Evolutionary conservation across 1,140 invertebrate genomes (phyloP).

Genomic region (Varroa destructor): DNA sequence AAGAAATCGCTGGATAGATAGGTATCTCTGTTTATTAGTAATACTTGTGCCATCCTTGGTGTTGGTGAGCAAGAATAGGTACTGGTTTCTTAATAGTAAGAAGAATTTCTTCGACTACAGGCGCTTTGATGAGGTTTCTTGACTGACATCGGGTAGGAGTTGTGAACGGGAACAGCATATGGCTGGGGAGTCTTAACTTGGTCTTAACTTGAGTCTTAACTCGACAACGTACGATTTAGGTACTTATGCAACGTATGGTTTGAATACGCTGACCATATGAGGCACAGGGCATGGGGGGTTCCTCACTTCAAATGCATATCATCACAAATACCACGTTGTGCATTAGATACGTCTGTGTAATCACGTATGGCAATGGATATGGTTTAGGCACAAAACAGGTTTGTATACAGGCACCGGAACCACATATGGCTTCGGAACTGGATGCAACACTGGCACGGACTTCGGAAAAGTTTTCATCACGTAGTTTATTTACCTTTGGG

Average conservation of each 20-base stretch:
- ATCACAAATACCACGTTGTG: not conserved
- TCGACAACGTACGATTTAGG: conserved; percentile 19
- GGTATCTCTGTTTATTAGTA: too few species aligned
- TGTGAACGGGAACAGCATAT: conserved; percentile 4
- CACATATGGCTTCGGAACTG: conserved; percentile 15
- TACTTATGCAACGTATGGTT: conserved; percentile 4
- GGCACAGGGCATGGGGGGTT: conserved; percentile 6
- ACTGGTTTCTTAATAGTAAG: too few species aligned
- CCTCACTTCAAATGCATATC: conserved; percentile 8
- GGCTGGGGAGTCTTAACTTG: conserved; percentile 23
- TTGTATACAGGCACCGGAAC: conserved; percentile 19
- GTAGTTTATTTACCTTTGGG: conserved; percentile 18
- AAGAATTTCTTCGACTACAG: too few species aligned
- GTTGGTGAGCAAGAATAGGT: too few species aligned
- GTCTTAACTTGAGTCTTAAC: too few species aligned
- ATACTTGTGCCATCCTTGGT: too few species aligned
- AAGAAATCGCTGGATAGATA: too few species aligned
- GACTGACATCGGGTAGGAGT: conserved; percentile 4
- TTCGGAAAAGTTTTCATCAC: not conserved
- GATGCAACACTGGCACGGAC: conserved; percentile 1
- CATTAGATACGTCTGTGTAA: not conserved
- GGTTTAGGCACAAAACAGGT: conserved; percentile 13
- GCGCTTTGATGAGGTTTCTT: not conserved
- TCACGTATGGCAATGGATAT: not conserved
- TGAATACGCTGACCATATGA: conserved; percentile 10